Conservation (phyloP, 2,797 vertebrate species). For the Gallinago solitaria region DNA sequence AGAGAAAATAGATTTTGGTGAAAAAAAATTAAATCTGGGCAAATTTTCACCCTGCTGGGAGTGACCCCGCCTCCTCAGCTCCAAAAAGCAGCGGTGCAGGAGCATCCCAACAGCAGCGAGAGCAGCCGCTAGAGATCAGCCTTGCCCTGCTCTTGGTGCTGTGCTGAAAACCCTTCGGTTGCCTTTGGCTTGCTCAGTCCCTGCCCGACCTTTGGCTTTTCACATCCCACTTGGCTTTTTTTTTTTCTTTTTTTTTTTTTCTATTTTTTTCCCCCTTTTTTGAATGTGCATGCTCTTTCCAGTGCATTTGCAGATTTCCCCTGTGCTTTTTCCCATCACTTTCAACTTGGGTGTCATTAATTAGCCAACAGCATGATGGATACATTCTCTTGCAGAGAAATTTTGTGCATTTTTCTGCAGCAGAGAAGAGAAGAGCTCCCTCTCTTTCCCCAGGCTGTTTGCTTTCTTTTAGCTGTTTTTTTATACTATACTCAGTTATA, state of each 20-base stretch:
- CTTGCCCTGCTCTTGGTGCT: constrained; percentile 81
- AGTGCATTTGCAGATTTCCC: neutral
- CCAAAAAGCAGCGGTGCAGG: neutral
- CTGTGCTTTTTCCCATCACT: neutral
- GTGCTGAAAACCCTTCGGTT: neutral
- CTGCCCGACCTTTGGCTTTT: constrained; percentile 2
- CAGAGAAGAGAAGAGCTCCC: neutral
- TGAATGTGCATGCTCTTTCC: neutral
- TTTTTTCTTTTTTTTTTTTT: too few species aligned
- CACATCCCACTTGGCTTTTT: neutral
- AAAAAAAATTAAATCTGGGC: neutral
- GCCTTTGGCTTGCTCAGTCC: neutral
- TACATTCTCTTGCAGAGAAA: neutral
- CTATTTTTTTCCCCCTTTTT: neutral
- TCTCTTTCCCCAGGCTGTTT: neutral
- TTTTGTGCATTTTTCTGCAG: neutral
- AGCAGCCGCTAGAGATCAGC: constrained; percentile 90
- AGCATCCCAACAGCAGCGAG: neutral
- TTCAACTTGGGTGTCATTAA: neutral
- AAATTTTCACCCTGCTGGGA: neutral
- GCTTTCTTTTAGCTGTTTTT: neutral
- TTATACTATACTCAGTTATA: too few species aligned
- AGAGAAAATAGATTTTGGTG: neutral
- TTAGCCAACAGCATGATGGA: neutral
- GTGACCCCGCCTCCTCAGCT: too few species aligned